These are phyloP conservation scores for Acridotheres tristis DNA, from an alignment of 2,797 vertebrate genomes.

Conservation along the genomic window DNA sequence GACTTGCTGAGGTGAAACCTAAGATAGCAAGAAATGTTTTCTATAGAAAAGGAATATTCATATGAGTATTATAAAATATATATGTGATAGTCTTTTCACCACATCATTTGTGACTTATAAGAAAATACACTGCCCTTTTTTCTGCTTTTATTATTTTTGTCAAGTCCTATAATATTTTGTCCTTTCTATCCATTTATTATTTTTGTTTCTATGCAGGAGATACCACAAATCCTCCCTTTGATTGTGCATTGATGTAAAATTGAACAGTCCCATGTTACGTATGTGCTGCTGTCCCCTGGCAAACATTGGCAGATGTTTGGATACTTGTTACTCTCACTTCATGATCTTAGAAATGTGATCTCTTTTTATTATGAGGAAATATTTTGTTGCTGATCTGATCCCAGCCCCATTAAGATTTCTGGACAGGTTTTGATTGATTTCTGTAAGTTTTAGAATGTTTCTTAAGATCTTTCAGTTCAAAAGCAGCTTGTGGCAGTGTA, in stretches of 20 bases:
- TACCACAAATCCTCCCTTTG: not conserved
- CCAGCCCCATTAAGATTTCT: not conserved
- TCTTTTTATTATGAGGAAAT: not conserved
- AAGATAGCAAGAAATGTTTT: not conserved
- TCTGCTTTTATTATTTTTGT: not conserved
- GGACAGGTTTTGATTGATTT: not conserved
- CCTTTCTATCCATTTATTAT: not conserved
- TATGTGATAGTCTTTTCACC: not conserved
- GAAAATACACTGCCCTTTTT: not conserved
- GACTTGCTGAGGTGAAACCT: not conserved
- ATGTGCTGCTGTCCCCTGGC: not conserved
- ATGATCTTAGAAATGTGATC: not conserved
- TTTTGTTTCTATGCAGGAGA: not conserved
- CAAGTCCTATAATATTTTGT: not conserved
- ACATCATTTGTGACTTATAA: not conserved
- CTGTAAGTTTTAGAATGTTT: not conserved
- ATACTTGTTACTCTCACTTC: not conserved
- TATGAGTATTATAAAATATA: not conserved
- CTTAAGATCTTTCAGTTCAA: not conserved
- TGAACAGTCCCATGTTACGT: not conserved
- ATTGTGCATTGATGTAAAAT: not conserved
- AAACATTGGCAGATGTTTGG: not conserved
- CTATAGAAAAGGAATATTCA: not conserved
- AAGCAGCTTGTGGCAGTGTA: not conserved
- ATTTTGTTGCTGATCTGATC: not conserved